phyloP scores from a whole-genome alignment of 1,140 invertebrate genomes.

The Heliconius nattereri region DNA sequence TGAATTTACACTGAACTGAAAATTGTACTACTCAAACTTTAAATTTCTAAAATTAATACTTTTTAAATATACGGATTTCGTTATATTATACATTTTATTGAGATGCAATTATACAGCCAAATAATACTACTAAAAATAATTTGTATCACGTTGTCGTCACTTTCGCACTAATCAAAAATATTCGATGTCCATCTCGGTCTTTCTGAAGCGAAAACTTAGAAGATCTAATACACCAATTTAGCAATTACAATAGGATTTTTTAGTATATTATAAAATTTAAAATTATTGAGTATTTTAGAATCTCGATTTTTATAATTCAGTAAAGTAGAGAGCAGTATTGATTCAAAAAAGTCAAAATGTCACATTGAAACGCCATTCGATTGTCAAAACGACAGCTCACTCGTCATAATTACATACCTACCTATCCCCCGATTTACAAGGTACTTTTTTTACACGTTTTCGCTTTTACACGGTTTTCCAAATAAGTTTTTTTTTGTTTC shows the following conservation, averaged over 20 bases:
- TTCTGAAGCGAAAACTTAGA: background rate
- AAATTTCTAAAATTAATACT: too few relatives aligned
- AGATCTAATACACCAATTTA: background rate
- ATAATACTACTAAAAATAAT: background rate
- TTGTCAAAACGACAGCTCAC: conserved; percentile 1
- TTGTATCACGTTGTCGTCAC: conserved; percentile 1
- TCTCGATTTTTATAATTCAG: background rate
- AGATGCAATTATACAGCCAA: background rate
- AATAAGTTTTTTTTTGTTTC: too few relatives aligned
- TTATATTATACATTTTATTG: background rate
- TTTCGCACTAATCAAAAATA: conserved; percentile 12
- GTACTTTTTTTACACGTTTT: too few relatives aligned
- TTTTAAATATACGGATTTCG: background rate
- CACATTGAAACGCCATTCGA: background rate
- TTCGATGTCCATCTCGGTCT: background rate
- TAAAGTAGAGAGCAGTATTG: conserved; percentile 8
- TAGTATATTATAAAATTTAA: background rate
- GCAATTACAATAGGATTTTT: conserved; percentile 4
- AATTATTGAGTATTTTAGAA: conserved; percentile 15
- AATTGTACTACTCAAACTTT: too few relatives aligned
- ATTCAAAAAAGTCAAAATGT: background rate
- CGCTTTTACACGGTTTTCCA: too few relatives aligned
- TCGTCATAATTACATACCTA: background rate
- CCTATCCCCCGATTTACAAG: too few relatives aligned
- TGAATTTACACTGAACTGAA: too few relatives aligned